These are phyloP conservation scores for Chesias legatella DNA, from an alignment of 2,888 invertebrate genomes.

Conservation along the genomic window DNA sequence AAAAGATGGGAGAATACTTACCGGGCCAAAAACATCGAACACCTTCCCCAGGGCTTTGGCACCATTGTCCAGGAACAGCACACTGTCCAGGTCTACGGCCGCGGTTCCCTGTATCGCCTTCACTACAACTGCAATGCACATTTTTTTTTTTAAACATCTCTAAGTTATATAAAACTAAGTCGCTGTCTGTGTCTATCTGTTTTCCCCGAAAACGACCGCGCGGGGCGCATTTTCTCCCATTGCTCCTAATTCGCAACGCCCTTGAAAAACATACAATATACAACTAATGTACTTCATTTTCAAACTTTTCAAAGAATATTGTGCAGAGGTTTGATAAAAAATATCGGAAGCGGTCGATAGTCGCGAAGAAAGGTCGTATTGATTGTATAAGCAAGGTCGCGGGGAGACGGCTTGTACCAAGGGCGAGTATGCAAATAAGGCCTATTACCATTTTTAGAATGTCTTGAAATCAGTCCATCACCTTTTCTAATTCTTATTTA, in stretches of 20 bases:
- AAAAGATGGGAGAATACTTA: too few relatives aligned
- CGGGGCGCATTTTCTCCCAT: too few relatives aligned
- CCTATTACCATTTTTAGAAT: too few relatives aligned
- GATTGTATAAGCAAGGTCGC: slow-evolving; percentile 34
- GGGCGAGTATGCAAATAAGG: background rate
- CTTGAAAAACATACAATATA: too few relatives aligned
- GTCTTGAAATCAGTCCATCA: too few relatives aligned
- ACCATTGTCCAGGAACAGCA: slow-evolving; percentile 91
- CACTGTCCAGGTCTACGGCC: slow-evolving; percentile 91
- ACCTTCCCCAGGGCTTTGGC: slow-evolving; percentile 88
- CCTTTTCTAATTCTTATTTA: too few relatives aligned
- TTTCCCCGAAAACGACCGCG: too few relatives aligned
- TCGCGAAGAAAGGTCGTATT: slow-evolving; percentile 32
- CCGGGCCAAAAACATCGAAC: slow-evolving; percentile 95
- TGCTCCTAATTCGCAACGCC: too few relatives aligned
- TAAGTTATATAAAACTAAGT: background rate
- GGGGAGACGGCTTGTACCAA: slow-evolving; percentile 7
- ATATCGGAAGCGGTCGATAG: slow-evolving; percentile 12
- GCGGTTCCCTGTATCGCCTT: slow-evolving; percentile 86
- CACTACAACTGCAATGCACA: slow-evolving; percentile 84
- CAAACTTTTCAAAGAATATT: too few relatives aligned
- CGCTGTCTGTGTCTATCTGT: too few relatives aligned
- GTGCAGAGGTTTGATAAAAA: background rate
- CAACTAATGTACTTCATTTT: too few relatives aligned
- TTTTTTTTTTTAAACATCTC: background rate